A percentile compares a stretch with the other conserved stretches of the same genome.
These are phyloP conservation scores for Acleris sparsana DNA, from an alignment of 2,888 invertebrate species.

Conservation along the genomic window DNA sequence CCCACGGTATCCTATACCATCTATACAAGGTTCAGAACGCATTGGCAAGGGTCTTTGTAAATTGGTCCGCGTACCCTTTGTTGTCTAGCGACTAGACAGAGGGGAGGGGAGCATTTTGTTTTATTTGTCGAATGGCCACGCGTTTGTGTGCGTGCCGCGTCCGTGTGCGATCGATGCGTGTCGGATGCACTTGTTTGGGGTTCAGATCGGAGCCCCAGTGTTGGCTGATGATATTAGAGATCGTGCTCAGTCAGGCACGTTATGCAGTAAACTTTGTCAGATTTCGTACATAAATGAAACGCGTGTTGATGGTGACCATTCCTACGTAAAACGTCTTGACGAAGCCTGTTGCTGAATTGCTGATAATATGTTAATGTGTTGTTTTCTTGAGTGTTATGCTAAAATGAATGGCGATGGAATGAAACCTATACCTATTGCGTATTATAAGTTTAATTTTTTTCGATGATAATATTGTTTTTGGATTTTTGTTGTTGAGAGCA, in stretches of 20 bases:
- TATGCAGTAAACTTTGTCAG: neutral
- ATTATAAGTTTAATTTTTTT: no score
- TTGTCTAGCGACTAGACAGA: conserved; percentile 77
- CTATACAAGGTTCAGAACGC: conserved; percentile 46
- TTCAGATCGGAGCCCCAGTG: conserved; percentile 26
- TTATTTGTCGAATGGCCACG: conserved; percentile 68
- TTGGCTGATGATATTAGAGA: conserved; percentile 14
- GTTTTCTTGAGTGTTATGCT: no score
- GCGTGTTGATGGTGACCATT: no score
- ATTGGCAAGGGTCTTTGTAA: conserved; percentile 41
- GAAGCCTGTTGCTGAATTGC: no score
- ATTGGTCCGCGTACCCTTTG: conserved; percentile 70
- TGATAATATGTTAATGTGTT: no score
- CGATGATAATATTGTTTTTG: no score
- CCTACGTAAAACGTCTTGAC: no score
- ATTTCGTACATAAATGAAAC: neutral
- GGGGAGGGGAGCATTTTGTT: conserved; percentile 71
- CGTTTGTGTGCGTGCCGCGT: conserved; percentile 45
- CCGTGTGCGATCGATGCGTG: conserved; percentile 53
- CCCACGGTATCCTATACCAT: conserved; percentile 36
- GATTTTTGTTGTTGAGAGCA: no score
- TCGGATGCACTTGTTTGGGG: conserved; percentile 51
- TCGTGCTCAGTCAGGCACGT: neutral
- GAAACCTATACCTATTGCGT: no score
- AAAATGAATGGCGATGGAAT: no score